Conservation (phyloP, 2,888 invertebrate genomes). For the Xanthia icteritia region DNA sequence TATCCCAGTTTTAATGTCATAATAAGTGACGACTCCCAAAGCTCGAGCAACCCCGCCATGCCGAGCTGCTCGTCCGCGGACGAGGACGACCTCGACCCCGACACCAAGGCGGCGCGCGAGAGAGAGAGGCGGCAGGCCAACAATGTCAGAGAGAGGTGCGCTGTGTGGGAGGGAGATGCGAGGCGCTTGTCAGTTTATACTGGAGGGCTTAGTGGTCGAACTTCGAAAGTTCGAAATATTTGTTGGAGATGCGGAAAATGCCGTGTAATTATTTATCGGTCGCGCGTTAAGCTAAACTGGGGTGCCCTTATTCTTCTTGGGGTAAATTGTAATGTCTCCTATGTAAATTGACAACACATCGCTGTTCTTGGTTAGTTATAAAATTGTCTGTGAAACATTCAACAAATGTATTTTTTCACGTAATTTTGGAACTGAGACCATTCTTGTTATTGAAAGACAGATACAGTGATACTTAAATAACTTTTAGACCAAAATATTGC, state of each 20-base stretch:
- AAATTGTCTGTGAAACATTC: not conserved
- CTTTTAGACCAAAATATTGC: not conserved
- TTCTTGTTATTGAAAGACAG: not conserved
- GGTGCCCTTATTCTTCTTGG: not conserved
- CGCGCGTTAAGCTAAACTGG: not conserved
- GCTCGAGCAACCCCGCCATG: conserved; percentile 56
- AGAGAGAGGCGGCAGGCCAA: conserved; percentile 98
- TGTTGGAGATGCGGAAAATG: not conserved
- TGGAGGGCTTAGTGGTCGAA: not conserved
- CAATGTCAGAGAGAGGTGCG: conserved; percentile 98
- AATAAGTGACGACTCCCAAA: conserved; percentile 29
- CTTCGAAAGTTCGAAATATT: no score
- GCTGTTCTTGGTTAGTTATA: not conserved
- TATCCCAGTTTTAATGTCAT: not conserved
- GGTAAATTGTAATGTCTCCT: not conserved
- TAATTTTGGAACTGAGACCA: not conserved
- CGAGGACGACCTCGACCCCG: conserved; percentile 95
- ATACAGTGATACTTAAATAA: not conserved
- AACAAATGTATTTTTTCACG: not conserved
- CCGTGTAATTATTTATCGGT: not conserved
- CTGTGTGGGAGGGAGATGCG: not conserved
- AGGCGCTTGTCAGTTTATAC: conserved; percentile 20
- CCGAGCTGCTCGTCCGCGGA: conserved; percentile 95
- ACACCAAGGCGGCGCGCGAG: conserved; percentile 98
- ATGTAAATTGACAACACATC: conserved; percentile 21